Evolutionary conservation across 1,140 invertebrate species (phyloP).

Genomic region (Calephelis nemesis): DNA sequence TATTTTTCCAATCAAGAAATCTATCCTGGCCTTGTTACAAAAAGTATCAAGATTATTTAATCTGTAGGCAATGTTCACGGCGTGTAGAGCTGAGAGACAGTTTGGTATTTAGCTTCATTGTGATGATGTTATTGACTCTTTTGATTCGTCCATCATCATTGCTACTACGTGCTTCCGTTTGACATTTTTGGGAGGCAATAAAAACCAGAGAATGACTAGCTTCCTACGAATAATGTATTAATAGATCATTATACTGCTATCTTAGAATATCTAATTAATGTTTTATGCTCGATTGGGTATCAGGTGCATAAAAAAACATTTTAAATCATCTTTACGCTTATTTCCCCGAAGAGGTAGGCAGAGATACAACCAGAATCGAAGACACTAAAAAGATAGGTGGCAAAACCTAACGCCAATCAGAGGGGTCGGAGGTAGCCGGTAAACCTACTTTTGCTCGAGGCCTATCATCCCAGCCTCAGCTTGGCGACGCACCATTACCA

Average conservation of each 20-base stretch:
- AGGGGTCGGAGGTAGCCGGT: no score
- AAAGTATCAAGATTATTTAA: conserved; percentile 53
- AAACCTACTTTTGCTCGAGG: no score
- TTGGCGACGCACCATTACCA: no score
- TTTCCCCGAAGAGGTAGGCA: no score
- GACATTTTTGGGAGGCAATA: conserved; percentile 23
- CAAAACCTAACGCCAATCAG: no score
- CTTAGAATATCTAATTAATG: not conserved
- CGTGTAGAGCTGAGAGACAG: conserved; percentile 58
- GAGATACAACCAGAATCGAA: no score
- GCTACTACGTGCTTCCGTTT: conserved; percentile 51
- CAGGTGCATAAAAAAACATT: no score
- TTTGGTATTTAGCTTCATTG: conserved; percentile 72
- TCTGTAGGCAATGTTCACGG: conserved; percentile 43
- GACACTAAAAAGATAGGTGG: no score
- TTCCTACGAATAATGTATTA: not conserved
- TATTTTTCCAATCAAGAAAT: no score
- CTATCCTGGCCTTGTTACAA: not conserved
- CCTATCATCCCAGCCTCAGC: no score
- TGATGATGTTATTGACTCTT: conserved; percentile 66
- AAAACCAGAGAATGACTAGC: conserved; percentile 5
- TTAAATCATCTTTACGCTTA: no score
- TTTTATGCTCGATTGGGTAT: no score
- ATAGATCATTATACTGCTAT: not conserved
- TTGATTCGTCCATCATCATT: conserved; percentile 52